phyloP scores from a whole-genome alignment of 2,797 vertebrate species.

The Labroides dimidiatus region DNA sequence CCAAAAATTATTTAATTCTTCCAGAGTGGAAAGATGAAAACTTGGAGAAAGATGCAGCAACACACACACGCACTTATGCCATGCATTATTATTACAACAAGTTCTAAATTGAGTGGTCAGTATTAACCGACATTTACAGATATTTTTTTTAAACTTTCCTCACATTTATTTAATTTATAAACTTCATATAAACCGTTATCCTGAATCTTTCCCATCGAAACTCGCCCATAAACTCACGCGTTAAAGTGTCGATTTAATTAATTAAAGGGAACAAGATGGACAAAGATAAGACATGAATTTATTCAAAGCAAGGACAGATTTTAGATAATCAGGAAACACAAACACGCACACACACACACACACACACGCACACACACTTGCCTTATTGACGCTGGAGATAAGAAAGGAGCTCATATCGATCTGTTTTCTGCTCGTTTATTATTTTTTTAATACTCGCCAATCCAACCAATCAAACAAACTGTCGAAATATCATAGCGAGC shows the following conservation, averaged over 20 bases:
- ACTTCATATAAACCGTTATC: background rate
- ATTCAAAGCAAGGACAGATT: conserved; percentile 30
- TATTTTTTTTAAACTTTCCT: background rate
- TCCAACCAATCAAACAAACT: conserved; percentile 15
- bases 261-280: background rate
- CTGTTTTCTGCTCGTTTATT: conserved; percentile 37
- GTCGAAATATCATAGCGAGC: conserved; percentile 14
- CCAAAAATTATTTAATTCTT: conserved; percentile 20
- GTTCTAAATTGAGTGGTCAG: background rate
- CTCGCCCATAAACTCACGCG: background rate
- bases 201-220: background rate
- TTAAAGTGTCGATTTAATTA: conserved; percentile 8
- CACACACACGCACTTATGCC: background rate
- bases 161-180: background rate
- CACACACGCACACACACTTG: conserved; percentile 20
- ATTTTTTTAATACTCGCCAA: conserved; percentile 42
- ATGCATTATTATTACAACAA: conserved; percentile 12
- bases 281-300: conserved; percentile 5
- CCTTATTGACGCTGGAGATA: conserved; percentile 51
- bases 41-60: background rate
- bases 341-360: conserved; percentile 20
- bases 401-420: conserved; percentile 50
- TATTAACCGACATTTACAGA: conserved; percentile 7
- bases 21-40: conserved; percentile 6
- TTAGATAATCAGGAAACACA: conserved; percentile 15